These are phyloP conservation scores for Onychostruthus taczanowskii DNA, from an alignment of 2,113 vertebrate genomes.

Conservation along the genomic window DNA sequence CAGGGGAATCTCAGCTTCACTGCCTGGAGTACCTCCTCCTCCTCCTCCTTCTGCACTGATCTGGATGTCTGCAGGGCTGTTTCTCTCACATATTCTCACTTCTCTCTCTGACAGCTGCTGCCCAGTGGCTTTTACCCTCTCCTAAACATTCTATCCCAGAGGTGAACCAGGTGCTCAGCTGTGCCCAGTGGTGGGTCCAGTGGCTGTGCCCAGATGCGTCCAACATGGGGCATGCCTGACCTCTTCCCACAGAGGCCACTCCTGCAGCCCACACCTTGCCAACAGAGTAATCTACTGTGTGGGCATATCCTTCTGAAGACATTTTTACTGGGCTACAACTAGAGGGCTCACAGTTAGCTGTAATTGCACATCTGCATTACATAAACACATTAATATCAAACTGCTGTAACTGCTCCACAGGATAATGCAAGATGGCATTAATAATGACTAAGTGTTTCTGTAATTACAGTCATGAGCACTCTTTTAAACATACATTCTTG, in stretches of 20 bases:
- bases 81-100: neutral
- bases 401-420: neutral
- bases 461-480: neutral
- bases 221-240: accelerated
- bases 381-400: neutral
- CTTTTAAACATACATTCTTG: neutral
- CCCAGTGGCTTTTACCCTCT: neutral
- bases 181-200: neutral
- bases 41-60: neutral
- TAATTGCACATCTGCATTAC: neutral
- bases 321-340: neutral
- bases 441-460: neutral
- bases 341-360: neutral
- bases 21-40: neutral
- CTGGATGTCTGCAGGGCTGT: neutral
- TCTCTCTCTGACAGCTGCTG: neutral
- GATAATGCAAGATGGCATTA: neutral
- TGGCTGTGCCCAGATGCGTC: neutral
- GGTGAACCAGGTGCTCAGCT: neutral
- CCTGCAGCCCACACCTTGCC: neutral
- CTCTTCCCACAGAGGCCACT: neutral
- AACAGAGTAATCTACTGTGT: neutral
- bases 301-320: neutral
- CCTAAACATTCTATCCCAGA: neutral
- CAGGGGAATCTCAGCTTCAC: neutral